Evolutionary conservation across 1,140 invertebrate genomes (phyloP).

Genomic region (Ceratina australensis): DNA sequence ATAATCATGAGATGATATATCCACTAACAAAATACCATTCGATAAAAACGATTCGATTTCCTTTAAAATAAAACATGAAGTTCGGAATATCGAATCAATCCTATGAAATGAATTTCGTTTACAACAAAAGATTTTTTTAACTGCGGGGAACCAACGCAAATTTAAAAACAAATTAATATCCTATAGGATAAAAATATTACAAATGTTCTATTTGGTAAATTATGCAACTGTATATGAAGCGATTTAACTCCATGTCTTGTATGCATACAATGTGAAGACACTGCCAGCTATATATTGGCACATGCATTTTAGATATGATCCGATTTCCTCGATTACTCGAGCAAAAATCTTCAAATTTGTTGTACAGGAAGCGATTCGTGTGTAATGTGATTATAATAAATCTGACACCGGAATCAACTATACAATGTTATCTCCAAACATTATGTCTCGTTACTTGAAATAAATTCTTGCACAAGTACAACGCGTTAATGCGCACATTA

Average conservation of each 20-base stretch:
- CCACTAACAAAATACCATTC: constrained; percentile 16
- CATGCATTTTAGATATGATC: constrained; percentile 50
- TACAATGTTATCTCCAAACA: constrained; percentile 20
- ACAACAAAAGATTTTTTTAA: not conserved
- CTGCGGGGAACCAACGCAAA: constrained; percentile 3
- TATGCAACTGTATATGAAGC: constrained; percentile 16
- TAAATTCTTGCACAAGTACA: constrained; percentile 17
- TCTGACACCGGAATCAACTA: not conserved
- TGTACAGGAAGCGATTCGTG: constrained; percentile 25
- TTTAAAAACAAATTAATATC: not conserved
- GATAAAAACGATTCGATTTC: not conserved
- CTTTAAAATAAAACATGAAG: not conserved
- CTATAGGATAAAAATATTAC: constrained; percentile 14
- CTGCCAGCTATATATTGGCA: constrained; percentile 47
- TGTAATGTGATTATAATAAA: constrained; percentile 4
- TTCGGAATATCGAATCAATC: not conserved
- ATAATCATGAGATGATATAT: not conserved
- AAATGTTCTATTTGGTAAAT: constrained; percentile 15
- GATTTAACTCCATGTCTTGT: constrained; percentile 16
- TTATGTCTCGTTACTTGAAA: constrained; percentile 17
- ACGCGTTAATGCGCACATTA: constrained; percentile 6
- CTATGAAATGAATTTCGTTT: constrained; percentile 11
- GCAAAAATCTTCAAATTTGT: constrained; percentile 12
- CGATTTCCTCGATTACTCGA: not conserved
- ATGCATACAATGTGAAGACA: constrained; percentile 26